These are phyloP conservation scores for Drosophila prolongata DNA, from an alignment of 2,888 invertebrate species.

Conservation along the genomic window DNA sequence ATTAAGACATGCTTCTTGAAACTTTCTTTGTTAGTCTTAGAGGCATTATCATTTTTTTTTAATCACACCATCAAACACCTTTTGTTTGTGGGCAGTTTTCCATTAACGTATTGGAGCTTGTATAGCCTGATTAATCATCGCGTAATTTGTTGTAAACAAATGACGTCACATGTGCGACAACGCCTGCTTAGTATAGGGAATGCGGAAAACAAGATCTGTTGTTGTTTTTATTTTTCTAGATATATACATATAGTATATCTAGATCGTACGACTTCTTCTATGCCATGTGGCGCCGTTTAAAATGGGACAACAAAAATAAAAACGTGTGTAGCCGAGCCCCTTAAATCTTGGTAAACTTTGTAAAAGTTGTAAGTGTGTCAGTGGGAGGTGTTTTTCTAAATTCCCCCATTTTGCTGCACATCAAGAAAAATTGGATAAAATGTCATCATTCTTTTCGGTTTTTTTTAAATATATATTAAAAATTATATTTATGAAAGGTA, in stretches of 20 bases:
- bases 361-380: constrained; percentile 8
- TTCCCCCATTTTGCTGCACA: background rate
- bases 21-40: background rate
- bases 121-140: constrained; percentile 20
- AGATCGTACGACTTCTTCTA: constrained; percentile 22
- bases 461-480: too few species aligned
- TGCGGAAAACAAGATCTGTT: constrained; percentile 54
- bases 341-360: constrained; percentile 13
- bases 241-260: constrained; percentile 22
- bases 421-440: background rate
- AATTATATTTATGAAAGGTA: too few species aligned
- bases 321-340: constrained; percentile 67
- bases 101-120: constrained; percentile 17
- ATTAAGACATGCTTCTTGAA: too few species aligned
- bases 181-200: constrained; percentile 46
- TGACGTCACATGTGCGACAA: constrained; percentile 63
- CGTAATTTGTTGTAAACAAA: constrained; percentile 61
- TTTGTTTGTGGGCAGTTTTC: background rate
- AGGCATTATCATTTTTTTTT: constrained; percentile 1
- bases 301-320: constrained; percentile 1
- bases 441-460: background rate
- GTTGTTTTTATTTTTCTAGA: constrained; percentile 23
- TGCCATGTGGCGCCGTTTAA: constrained; percentile 51
- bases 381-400: background rate
- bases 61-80: constrained; percentile 1